phyloP scores from a whole-genome alignment of 2,888 invertebrate genomes.

The Unio delphinus region DNA sequence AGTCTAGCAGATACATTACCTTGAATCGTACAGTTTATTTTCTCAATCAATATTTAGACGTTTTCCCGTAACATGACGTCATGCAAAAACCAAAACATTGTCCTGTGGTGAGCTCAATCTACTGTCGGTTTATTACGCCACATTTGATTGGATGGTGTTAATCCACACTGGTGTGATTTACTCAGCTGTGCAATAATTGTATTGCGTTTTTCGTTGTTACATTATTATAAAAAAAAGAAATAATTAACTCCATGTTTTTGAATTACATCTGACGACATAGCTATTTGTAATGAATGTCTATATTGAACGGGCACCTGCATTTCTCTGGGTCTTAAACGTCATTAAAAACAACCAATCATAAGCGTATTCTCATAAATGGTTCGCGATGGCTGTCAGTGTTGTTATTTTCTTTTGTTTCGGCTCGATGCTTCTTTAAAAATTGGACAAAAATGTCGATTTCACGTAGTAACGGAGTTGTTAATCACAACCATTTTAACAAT shows the following conservation, averaged over 20 bases:
- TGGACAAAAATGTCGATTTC: slow-evolving; percentile 15
- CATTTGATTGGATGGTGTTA: slow-evolving; percentile 6
- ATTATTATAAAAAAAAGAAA: background rate
- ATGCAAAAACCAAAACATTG: slow-evolving; percentile 16
- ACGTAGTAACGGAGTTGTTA: slow-evolving; percentile 49
- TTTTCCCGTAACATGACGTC: slow-evolving; percentile 20
- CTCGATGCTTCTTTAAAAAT: slow-evolving; percentile 34
- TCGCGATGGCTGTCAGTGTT: slow-evolving; percentile 47
- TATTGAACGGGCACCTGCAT: too few species aligned
- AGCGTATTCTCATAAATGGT: slow-evolving; percentile 16
- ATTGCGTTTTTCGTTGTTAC: background rate
- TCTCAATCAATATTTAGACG: background rate
- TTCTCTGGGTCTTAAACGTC: background rate
- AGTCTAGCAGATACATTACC: too few species aligned
- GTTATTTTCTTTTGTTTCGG: slow-evolving; percentile 56
- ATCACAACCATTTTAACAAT: slow-evolving; percentile 57
- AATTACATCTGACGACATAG: too few species aligned
- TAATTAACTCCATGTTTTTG: background rate
- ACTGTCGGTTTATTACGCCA: slow-evolving; percentile 1
- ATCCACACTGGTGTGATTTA: background rate
- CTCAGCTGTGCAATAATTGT: background rate
- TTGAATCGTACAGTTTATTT: too few species aligned
- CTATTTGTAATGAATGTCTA: too few species aligned
- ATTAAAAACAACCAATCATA: slow-evolving; percentile 30
- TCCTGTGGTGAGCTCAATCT: slow-evolving; percentile 4